Evolutionary conservation across 1,140 invertebrate genomes (phyloP).

Genomic region (Danaus plexippus): DNA sequence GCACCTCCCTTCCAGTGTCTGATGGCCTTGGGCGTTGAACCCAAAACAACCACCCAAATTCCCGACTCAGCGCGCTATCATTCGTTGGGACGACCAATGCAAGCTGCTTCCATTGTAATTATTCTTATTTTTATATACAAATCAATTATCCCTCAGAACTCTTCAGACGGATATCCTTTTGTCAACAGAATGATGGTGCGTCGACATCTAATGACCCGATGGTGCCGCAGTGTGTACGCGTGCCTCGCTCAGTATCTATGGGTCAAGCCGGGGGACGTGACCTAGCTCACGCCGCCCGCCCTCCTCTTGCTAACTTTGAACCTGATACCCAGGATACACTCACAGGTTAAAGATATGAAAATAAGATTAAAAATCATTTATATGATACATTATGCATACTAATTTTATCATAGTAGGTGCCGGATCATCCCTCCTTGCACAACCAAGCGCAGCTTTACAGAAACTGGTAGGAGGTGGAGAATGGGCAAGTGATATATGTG

Average conservation of each 20-base stretch:
- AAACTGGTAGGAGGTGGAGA: conserved; percentile 73
- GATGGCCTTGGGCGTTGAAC: conserved; percentile 77
- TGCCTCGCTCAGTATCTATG: conserved; percentile 75
- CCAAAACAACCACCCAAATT: conserved; percentile 56
- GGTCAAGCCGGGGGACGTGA: conserved; percentile 53
- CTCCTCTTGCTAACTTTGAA: conserved; percentile 23
- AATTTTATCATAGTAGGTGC: conserved; percentile 17
- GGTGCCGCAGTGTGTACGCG: conserved; percentile 34
- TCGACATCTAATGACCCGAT: conserved; percentile 10
- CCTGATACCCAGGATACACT: conserved; percentile 36
- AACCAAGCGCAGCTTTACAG: conserved; percentile 85
- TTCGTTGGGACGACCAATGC: conserved; percentile 43
- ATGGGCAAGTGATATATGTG: conserved; percentile 25
- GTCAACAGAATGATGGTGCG: conserved; percentile 9
- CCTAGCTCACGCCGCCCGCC: conserved; percentile 34
- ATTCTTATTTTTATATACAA: no score
- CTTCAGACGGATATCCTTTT: not conserved
- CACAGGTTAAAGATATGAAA: conserved; percentile 25
- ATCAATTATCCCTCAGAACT: no score
- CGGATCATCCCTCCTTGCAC: conserved; percentile 84
- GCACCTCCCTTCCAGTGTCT: conserved; percentile 85
- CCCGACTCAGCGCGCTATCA: conserved; percentile 40
- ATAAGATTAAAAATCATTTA: not conserved
- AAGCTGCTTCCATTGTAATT: conserved; percentile 8
- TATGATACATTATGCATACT: not conserved